Conservation (phyloP, 2,113 vertebrate species). For the Sceloporus undulatus region DNA sequence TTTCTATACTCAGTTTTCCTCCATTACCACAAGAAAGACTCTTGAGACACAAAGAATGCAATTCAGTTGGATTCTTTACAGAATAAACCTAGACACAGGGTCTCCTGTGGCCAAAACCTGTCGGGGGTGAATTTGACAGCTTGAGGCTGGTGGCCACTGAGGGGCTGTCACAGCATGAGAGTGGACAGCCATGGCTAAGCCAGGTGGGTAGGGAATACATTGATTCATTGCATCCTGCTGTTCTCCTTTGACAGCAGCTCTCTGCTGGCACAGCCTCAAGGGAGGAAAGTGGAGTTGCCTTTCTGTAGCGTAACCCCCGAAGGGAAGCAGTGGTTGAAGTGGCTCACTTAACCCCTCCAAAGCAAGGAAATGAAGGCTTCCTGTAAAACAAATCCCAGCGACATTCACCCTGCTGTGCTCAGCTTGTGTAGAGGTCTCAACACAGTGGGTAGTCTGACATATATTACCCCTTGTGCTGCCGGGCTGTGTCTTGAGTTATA, state of each 20-base stretch:
- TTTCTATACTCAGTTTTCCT: not conserved
- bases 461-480: conserved; percentile 62
- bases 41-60: conserved; percentile 26
- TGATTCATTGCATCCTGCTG: conserved; percentile 68
- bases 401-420: conserved; percentile 67
- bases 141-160: conserved; percentile 20
- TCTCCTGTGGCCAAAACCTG: not conserved
- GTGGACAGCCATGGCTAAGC: conserved; percentile 45
- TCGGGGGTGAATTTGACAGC: conserved; percentile 32
- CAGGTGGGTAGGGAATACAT: conserved; percentile 42
- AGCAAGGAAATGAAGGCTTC: conserved; percentile 76
- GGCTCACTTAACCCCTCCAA: conserved; percentile 77
- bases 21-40: not conserved
- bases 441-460: conserved; percentile 69
- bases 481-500: conserved; percentile 45
- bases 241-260: conserved; percentile 58
- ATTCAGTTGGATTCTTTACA: conserved; percentile 8
- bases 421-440: conserved; percentile 69
- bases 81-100: not conserved
- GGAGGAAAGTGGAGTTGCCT: conserved; percentile 56
- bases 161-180: not conserved
- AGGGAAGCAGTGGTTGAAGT: conserved; percentile 68
- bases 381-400: conserved; percentile 76
- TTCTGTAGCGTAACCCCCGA: conserved; percentile 51
- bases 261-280: conserved; percentile 58